phyloP scores from a whole-genome alignment of 2,797 vertebrate species.

The Miichthys miiuy region DNA sequence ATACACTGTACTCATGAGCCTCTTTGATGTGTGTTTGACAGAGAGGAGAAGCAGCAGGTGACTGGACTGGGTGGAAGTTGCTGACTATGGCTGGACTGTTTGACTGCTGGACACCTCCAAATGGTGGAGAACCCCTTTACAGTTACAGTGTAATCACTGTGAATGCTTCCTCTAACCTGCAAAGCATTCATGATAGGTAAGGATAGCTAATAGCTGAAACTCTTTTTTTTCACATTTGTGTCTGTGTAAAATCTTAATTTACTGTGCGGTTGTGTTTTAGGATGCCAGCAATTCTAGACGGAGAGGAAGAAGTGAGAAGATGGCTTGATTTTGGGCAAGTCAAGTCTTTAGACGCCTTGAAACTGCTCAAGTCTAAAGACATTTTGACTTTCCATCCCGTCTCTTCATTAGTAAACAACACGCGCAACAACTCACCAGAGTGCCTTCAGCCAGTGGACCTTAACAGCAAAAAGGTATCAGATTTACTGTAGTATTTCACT shows the following conservation, averaged over 20 bases:
- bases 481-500: background rate
- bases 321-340: slow-evolving; percentile 95
- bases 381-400: slow-evolving; percentile 92
- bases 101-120: slow-evolving; percentile 93
- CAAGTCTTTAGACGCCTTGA: slow-evolving; percentile 89
- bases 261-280: slow-evolving; percentile 72
- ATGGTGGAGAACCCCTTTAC: slow-evolving; percentile 90
- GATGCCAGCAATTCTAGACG: slow-evolving; percentile 96
- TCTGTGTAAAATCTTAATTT: background rate
- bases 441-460: slow-evolving; percentile 89
- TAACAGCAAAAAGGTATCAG: slow-evolving; percentile 84
- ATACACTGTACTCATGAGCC: background rate
- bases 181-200: slow-evolving; percentile 92
- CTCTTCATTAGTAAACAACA: slow-evolving; percentile 92
- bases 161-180: slow-evolving; percentile 87
- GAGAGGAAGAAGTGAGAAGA: slow-evolving; percentile 91
- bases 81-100: slow-evolving; percentile 98
- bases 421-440: slow-evolving; percentile 89
- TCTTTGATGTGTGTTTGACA: slow-evolving; percentile 36
- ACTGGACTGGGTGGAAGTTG: slow-evolving; percentile 89
- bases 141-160: slow-evolving; percentile 95
- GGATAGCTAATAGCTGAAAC: background rate
- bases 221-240: background rate
- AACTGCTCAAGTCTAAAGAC: slow-evolving; percentile 90
- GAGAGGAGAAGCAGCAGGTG: slow-evolving; percentile 57